Base-by-base conservation (phyloP, 2,797 vertebrate species). In the Pangasius djambal region DNA sequence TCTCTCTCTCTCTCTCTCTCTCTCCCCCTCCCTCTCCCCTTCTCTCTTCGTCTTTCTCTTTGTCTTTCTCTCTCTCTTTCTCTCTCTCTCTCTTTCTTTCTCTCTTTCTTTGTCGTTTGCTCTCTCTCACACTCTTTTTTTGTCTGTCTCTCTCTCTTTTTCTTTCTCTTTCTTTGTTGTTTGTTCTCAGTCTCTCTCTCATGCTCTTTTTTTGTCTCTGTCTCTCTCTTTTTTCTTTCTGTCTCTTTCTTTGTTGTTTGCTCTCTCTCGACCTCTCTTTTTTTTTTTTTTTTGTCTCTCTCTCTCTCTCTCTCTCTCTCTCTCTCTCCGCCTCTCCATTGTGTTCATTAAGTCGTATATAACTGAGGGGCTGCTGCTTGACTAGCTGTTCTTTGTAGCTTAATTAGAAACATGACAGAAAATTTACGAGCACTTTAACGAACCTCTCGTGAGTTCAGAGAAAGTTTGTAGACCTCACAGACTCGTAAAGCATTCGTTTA, bases 251-350 rank as follows among this genome's bases (percentile, higher is more conserved):
- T 25, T 28, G 25, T 63, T 25, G 9, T 4, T 63, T 25, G 28
- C 61, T 6, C 6, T 57, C 57, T 1, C 6, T 8, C 1, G 44
- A 7, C 52, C 6, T 28, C 63, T n/a, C 65, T 31, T 10, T 67
- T 10, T 15, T 15, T 31, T 2, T 0, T 13, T 0, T 44, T 0
- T 1, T 4, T 67, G 28, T 34, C 34, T 4, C 3, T 69, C 65
- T 67, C 28, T n/a, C 63, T 67, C 15, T 59, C 5, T 37, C 20
- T 72, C 69, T 72, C 34, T 69, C 52, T 59, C 15, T 37, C 20
- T 72, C 69, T 72, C 34, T 69, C 4, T 34, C 79, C 88, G 78
- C 84, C 92, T 93, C 93, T 87, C 12, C 3, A 3, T 40, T 72
- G 20, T 57, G 13, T 28, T 84, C 13, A 65, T n/a, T 52, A 37